Evolutionary conservation across 2,113 vertebrate species (phyloP).

Genomic region (Platycercus adscitus): DNA sequence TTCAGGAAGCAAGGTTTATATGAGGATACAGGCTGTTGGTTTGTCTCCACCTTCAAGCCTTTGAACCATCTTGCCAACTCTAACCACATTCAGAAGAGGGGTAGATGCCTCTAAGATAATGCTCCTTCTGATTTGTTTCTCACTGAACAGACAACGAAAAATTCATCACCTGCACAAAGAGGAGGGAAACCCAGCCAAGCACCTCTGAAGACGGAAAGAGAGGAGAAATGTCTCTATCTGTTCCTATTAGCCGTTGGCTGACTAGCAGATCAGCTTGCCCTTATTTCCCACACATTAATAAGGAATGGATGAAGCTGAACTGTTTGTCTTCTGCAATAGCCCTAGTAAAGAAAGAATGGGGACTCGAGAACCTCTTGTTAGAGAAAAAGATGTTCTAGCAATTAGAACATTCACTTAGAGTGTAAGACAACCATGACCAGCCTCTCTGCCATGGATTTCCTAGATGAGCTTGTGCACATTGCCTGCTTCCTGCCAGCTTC

Average conservation of each 20-base stretch:
- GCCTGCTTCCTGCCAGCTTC: neutral
- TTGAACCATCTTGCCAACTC: neutral
- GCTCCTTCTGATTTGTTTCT: slow-evolving; percentile 30
- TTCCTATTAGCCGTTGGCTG: neutral
- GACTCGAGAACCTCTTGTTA: neutral
- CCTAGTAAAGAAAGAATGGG: neutral
- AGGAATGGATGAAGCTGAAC: neutral
- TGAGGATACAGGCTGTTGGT: slow-evolving; percentile 21
- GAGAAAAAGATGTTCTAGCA: neutral
- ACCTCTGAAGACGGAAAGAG: neutral
- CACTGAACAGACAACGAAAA: slow-evolving; percentile 19
- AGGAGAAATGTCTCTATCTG: neutral
- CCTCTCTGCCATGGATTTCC: neutral
- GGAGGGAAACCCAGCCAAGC: slow-evolving; percentile 1
- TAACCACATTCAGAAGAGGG: slow-evolving; percentile 7
- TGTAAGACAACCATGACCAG: neutral
- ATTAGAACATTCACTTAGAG: neutral
- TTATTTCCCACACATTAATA: neutral
- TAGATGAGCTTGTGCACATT: neutral
- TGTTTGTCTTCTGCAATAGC: neutral
- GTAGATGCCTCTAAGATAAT: slow-evolving; percentile 30
- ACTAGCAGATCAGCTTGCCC: neutral
- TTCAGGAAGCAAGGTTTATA: slow-evolving; percentile 30
- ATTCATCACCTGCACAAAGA: neutral
- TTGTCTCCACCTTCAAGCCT: neutral